These are phyloP conservation scores for Glossosoma conforme DNA, from an alignment of 1,140 invertebrate species.

Conservation along the genomic window DNA sequence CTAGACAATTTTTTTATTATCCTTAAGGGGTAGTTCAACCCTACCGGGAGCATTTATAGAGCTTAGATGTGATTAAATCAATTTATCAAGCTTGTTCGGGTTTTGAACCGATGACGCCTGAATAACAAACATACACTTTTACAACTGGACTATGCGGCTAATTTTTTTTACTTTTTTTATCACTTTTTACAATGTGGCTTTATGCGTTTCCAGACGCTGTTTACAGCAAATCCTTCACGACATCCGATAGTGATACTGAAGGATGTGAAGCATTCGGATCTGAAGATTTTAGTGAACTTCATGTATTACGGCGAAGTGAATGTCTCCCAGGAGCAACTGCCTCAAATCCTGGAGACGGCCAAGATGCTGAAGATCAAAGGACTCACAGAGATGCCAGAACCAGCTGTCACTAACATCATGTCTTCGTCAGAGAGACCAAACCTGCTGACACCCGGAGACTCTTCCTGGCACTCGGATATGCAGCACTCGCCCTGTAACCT, in stretches of 20 bases:
- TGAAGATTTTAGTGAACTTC: constrained; percentile 86
- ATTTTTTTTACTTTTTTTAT: no score
- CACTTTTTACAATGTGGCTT: no score
- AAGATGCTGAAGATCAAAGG: constrained; percentile 84
- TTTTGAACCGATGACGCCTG: no score
- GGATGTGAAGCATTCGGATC: constrained; percentile 79
- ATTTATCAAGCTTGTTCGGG: no score
- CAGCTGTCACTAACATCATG: constrained; percentile 61
- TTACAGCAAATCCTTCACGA: constrained; percentile 79
- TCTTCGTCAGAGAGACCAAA: constrained; percentile 48
- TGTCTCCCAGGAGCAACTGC: constrained; percentile 81
- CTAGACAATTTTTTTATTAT: no score
- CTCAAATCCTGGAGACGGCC: constrained; percentile 80
- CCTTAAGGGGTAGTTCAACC: no score
- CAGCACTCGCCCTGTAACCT: constrained; percentile 42
- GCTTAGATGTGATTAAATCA: no score
- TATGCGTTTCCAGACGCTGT: constrained; percentile 71
- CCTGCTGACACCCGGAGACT: constrained; percentile 46
- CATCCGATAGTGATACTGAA: constrained; percentile 88
- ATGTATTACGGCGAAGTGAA: constrained; percentile 92
- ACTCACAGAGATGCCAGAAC: constrained; percentile 75
- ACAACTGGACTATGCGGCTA: no score
- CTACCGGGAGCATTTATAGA: no score
- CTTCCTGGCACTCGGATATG: constrained; percentile 43
- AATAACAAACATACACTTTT: no score